phyloP scores from a whole-genome alignment of 2,113 vertebrate genomes.

The human (Homo sapiens) region GRCh38 chr2:146566001-146566500 shows the following conservation, averaged over 20 bases:
- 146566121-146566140: not conserved
- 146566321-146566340: not conserved
- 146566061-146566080: not conserved
- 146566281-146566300: not conserved
- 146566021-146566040: not conserved
- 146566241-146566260: not conserved
- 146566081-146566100: not conserved
- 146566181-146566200: not conserved
- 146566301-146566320: not conserved
- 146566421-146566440: not conserved
- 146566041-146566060: not conserved
- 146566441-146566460: constrained; percentile 28
- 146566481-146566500: constrained; percentile 15
- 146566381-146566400: not conserved
- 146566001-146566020: not conserved
- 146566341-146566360: not conserved
- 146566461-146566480: constrained; percentile 29
- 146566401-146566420: not conserved
- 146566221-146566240: constrained; percentile 5
- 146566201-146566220: not conserved
- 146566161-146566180: not conserved
- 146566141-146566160: not conserved
- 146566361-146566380: not conserved
- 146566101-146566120: not conserved
- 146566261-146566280: not conserved